These are phyloP conservation scores for Lagopus muta DNA, from an alignment of 2,113 vertebrate species.

Conservation along the genomic window DNA sequence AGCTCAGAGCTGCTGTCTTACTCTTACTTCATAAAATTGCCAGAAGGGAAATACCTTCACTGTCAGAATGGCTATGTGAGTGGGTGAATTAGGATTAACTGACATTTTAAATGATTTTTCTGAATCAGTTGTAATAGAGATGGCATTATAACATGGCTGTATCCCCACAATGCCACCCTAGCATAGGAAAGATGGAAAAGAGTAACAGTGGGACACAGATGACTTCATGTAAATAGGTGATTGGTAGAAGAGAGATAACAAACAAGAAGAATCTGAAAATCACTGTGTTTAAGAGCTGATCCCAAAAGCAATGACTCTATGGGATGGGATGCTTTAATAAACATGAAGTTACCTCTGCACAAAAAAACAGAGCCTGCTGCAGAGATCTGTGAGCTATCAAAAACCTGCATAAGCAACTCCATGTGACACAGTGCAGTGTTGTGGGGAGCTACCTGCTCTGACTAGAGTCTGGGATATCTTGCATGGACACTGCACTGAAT, in stretches of 20 bases:
- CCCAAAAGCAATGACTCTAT: neutral
- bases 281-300: conserved; percentile 43
- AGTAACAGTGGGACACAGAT: neutral
- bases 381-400: neutral
- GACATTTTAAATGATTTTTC: conserved; percentile 34
- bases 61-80: conserved; percentile 46
- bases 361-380: neutral
- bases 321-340: neutral
- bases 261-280: conserved; percentile 57
- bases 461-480: neutral
- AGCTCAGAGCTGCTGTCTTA: conserved; percentile 8
- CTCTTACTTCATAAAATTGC: conserved; percentile 17
- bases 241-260: conserved; percentile 41
- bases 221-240: neutral
- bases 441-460: neutral
- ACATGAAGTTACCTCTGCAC: neutral
- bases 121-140: neutral
- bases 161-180: neutral
- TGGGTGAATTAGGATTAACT: conserved; percentile 48
- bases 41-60: conserved; percentile 47
- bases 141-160: neutral
- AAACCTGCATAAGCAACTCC: neutral
- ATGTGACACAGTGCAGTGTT: neutral
- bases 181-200: neutral
- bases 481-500: neutral